Evolutionary conservation across 1,140 invertebrate genomes (phyloP).

Genomic region (Eulimnadia texana): DNA sequence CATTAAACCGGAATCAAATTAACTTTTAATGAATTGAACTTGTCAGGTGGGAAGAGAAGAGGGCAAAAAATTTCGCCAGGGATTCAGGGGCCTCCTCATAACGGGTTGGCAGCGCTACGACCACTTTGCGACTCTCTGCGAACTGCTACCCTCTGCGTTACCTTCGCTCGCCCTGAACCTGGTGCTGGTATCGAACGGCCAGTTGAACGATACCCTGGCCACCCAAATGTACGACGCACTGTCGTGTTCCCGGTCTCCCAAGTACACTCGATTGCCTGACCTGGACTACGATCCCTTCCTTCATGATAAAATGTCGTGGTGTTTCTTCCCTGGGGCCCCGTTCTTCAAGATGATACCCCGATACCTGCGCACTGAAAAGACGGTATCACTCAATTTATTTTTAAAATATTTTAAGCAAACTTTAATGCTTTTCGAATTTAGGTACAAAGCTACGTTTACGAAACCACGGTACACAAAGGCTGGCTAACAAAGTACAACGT

Average conservation of each 20-base stretch:
- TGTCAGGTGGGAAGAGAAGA: conserved; percentile 43
- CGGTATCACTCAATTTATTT: conserved; percentile 26
- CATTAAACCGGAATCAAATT: too few relatives aligned
- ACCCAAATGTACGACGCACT: conserved; percentile 37
- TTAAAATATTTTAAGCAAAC: conserved; percentile 12
- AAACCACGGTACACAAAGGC: conserved; percentile 29
- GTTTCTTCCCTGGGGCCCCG: conserved; percentile 37
- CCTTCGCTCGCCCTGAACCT: conserved; percentile 55
- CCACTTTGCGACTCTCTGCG: conserved; percentile 83
- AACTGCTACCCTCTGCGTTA: conserved; percentile 68
- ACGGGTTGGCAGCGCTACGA: conserved; percentile 72
- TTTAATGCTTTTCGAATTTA: not conserved
- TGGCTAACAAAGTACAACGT: conserved; percentile 70
- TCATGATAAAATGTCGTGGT: conserved; percentile 40
- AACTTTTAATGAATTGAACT: too few relatives aligned
- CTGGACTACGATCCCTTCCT: conserved; percentile 41
- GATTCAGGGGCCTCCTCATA: conserved; percentile 41
- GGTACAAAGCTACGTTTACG: not conserved
- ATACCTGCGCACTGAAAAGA: conserved; percentile 34
- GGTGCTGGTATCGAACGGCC: conserved; percentile 40
- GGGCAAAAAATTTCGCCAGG: conserved; percentile 38
- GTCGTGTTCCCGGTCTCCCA: conserved; percentile 31
- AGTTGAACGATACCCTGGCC: conserved; percentile 40
- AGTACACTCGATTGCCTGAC: conserved; percentile 31
- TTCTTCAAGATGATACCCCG: conserved; percentile 42